A percentile compares a stretch with the other conserved stretches of the same genome.
These are phyloP conservation scores for Leptobrachium leishanense DNA, from an alignment of 2,113 vertebrate species.

Conservation along the genomic window DNA sequence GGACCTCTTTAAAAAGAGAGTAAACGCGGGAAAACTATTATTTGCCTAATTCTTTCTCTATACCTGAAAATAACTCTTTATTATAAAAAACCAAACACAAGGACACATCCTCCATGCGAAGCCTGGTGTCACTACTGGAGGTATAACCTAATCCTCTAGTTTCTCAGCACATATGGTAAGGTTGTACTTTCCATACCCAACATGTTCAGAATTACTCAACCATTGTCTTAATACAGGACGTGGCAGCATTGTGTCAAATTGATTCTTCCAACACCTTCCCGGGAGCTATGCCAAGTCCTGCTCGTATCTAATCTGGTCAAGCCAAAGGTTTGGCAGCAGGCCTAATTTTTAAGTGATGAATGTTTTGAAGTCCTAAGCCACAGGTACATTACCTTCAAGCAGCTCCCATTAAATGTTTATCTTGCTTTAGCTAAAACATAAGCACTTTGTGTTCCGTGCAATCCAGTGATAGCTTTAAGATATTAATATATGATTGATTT, in stretches of 20 bases:
- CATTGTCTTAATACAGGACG: slow-evolving; percentile 6
- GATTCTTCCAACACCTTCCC: slow-evolving; percentile 12
- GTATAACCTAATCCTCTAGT: not conserved
- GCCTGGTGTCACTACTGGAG: not conserved
- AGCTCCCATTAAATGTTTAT: not conserved
- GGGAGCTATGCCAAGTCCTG: slow-evolving; percentile 15
- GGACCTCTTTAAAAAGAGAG: too few species aligned
- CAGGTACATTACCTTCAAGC: not conserved
- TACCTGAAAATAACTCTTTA: too few species aligned
- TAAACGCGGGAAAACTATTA: too few species aligned
- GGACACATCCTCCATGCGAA: too few species aligned
- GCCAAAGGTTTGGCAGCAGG: slow-evolving; percentile 11
- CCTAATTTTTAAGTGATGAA: slow-evolving; percentile 19
- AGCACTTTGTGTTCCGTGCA: too few species aligned
- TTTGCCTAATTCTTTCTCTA: too few species aligned
- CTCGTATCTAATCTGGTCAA: not conserved
- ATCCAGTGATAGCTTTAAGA: too few species aligned
- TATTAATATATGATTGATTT: too few species aligned
- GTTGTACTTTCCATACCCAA: not conserved
- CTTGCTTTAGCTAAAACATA: not conserved
- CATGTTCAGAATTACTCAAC: slow-evolving; percentile 18
- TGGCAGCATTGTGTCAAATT: slow-evolving; percentile 17
- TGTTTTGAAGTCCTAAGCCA: slow-evolving; percentile 7
- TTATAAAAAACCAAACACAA: too few species aligned
- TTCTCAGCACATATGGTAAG: not conserved